Percentiles rank a stretch among this genome's conserved stretches.
phyloP scores from a whole-genome alignment of 2,113 vertebrate genomes.

The Sylvilagus bachmani region DNA sequence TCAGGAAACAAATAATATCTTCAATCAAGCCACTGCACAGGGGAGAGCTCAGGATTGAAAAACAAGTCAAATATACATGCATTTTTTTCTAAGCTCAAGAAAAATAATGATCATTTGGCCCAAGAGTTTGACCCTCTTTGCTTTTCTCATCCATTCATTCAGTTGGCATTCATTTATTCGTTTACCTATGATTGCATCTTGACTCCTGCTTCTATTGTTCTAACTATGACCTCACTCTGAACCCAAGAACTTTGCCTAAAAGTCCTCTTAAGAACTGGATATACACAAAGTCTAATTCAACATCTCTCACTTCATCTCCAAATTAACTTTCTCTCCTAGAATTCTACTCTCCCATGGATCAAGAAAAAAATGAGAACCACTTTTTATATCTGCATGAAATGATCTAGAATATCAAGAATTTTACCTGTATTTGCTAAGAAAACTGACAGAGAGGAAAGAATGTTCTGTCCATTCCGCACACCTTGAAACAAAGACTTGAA shows the following conservation, averaged over 20 bases:
- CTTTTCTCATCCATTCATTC: not conserved
- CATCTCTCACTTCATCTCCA: constrained; percentile 32
- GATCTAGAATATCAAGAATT: not conserved
- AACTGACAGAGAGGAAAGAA: not conserved
- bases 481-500: not conserved
- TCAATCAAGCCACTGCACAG: not conserved
- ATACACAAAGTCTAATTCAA: constrained; percentile 30
- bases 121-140: not conserved
- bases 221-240: not conserved
- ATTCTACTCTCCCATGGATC: constrained; percentile 43
- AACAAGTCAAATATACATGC: not conserved
- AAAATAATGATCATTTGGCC: not conserved
- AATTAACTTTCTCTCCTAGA: constrained; percentile 54
- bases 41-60: not conserved
- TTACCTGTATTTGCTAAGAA: not conserved
- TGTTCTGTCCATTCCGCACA: not conserved
- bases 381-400: not conserved
- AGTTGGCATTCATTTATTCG: not conserved
- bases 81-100: constrained; percentile 8
- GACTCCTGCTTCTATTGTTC: not conserved
- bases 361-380: constrained; percentile 31
- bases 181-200: not conserved
- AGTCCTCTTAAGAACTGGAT: constrained; percentile 17
- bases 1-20: not conserved
- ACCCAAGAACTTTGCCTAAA: not conserved